phyloP scores from a whole-genome alignment of 2,113 vertebrate species.

The Drymodes brunneopygia region DNA sequence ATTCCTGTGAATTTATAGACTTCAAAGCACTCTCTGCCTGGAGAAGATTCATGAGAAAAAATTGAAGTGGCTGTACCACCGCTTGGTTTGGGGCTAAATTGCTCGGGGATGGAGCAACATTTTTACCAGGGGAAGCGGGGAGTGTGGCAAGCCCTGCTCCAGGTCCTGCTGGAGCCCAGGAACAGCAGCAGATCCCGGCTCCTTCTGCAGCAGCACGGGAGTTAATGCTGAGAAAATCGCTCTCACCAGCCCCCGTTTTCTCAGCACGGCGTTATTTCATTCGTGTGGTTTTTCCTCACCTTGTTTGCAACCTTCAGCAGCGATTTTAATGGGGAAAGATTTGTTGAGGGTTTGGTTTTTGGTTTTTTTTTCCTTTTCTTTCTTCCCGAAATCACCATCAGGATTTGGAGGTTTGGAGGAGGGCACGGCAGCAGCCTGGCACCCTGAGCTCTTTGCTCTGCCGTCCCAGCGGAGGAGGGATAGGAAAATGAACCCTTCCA shows the following conservation, averaged over 20 bases:
- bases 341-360: not conserved
- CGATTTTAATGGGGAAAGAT: not conserved
- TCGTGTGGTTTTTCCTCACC: not conserved
- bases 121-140: not conserved
- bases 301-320: not conserved
- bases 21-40: not conserved
- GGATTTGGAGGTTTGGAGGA: not conserved
- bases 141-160: not conserved
- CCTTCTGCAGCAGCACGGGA: accelerated
- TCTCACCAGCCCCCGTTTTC: not conserved
- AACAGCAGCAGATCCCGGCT: not conserved
- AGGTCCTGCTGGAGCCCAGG: not conserved
- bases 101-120: accelerated
- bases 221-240: not conserved
- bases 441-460: not conserved
- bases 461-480: not conserved
- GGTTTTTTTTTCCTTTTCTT: not conserved
- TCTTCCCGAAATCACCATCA: not conserved
- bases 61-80: not conserved
- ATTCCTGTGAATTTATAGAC: not conserved
- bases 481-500: not conserved
- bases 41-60: not conserved
- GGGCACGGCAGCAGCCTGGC: not conserved
- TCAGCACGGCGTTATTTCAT: accelerated
- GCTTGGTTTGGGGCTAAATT: not conserved